Evolutionary conservation across 2,888 invertebrate genomes (phyloP).

Genomic region (Mimumesa dahlbomi): DNA sequence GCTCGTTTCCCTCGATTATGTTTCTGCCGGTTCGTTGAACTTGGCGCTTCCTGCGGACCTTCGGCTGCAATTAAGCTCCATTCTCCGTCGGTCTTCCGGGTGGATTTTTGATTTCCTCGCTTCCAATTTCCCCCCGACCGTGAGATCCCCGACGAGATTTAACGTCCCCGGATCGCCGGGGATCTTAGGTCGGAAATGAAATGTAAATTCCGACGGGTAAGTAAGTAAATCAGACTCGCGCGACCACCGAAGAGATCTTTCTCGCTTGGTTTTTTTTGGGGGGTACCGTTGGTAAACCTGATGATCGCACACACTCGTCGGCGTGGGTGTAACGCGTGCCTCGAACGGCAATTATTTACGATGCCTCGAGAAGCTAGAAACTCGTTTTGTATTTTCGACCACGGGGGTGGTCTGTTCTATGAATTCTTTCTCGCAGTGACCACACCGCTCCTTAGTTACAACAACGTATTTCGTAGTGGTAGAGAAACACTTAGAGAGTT

Average conservation of each 20-base stretch:
- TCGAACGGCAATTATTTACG: slow-evolving; percentile 61
- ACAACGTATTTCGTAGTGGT: no score
- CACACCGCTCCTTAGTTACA: slow-evolving; percentile 6
- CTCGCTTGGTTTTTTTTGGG: background rate
- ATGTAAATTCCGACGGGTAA: background rate
- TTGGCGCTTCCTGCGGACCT: slow-evolving; percentile 15
- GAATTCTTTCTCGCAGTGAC: slow-evolving; percentile 22
- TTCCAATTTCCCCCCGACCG: background rate
- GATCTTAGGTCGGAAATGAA: background rate
- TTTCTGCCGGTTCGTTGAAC: slow-evolving; percentile 21
- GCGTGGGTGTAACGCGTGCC: slow-evolving; percentile 44
- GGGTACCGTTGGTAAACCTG: background rate
- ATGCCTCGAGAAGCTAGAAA: slow-evolving; percentile 55
- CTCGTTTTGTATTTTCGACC: slow-evolving; percentile 63
- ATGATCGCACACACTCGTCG: slow-evolving; percentile 4
- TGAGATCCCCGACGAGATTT: background rate
- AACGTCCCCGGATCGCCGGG: background rate
- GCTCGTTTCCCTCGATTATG: slow-evolving; percentile 30
- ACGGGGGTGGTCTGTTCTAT: slow-evolving; percentile 51
- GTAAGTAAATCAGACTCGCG: background rate
- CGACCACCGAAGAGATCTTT: background rate
- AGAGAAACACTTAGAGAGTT: no score
- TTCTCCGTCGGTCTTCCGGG: slow-evolving; percentile 40
- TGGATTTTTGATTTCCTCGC: slow-evolving; percentile 11
- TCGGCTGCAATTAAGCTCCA: slow-evolving; percentile 45